Base-by-base conservation (phyloP, 2,113 vertebrate genomes). In the Seriola rivoliana region DNA sequence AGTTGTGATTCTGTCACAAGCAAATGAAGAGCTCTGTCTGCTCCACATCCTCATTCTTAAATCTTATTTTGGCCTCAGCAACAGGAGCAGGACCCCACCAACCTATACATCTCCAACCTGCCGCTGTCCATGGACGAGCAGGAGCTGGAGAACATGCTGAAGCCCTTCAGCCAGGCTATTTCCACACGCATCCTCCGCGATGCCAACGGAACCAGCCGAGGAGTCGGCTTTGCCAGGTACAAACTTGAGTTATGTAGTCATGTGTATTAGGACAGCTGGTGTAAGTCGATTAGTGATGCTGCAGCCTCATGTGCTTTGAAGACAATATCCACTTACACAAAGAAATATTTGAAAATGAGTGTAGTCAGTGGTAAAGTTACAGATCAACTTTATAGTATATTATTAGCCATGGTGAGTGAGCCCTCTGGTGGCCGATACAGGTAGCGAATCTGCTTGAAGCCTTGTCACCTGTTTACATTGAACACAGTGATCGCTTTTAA, bases 71-170 rank as follows among this genome's bases (percentile, higher is more conserved):
- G 19, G 52, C n/a, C 25, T 75, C 91, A 99, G 97, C 97, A 99
- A 97, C 97, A 99, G 93, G 97, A 99, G 76, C 97, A 98, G 93
- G 97, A 99, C 92, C 97, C 97, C 78, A 99, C 97, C 88, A 99
- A 98, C 92, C 85, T 99, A 65, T 99, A 99, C 93, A 97, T 98
- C 91, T 98, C 97, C 77, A 98, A 98, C 91, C 94, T 99, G 89
- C 97, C 97, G 0, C 86, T 96, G 75, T 96, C 96, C 29, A 97
- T 99, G 97, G 97, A 98, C 1, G 97, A 99, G 91, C 97, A 97
- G 78, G 97, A 98, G 89, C 93, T 99, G 91, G 97, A 98, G 92
- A 96, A 93, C 63, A 96, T 98, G 96, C 94, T 99, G 87, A 97
- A 97, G 88, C 97, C 97, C 60, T 99, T 99, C 73, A 97, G 97